Base-by-base conservation (phyloP, 1,140 invertebrate genomes). In the Proales similis region DNA sequence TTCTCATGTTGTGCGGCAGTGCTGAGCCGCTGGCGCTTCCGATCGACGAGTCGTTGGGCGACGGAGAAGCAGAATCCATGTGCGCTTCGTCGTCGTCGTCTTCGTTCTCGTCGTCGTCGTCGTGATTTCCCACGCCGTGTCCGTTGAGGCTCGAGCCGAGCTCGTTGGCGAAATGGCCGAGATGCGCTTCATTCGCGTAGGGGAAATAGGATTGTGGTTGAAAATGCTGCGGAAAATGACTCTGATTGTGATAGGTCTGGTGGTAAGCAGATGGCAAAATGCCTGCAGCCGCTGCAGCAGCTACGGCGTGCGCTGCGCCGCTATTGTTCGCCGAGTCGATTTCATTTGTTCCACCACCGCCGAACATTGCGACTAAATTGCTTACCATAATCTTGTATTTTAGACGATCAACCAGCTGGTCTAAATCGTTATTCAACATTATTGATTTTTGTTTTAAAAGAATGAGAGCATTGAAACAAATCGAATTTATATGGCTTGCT, bases 351-450 rank as follows among this genome's bases (percentile, higher is more conserved):
- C 36, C 33, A 22, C 36, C 24, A 26, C 33, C 51, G 14, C 36
- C 20, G 36, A 57, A 57, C 51, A 57, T 57, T 9, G 51, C 51
- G 5, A 57, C 51, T 29, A 57, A 42, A 57, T 57, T 57, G 29
- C 51, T 57, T 30, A 57, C 51, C 51, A 57, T 57, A 39, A 6
- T 57, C 26, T 53, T 20, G 7, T n/a, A 5, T 4, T n/a, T n/a
- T n/a, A n/a, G n/a, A 29, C 19, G 6, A 2, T 30, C 38, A 11
- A 12, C 3, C 22, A 22, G 19, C 26, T 30, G 4, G 38, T 32
- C 6, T 36, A 38, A 38, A 36, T 53, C 19, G 30, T 32, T 19
- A 19, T 39, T 39, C 27, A 17, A 17, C 42, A 11, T 20, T 39
- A 27, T 53, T n/a, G 14, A 19, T 53, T 53, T 51, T 12, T 49